Evolutionary conservation across 2,797 vertebrate species (phyloP), one percentile per base, ranked within the genome.

Genomic region (Sebastolobus altivelis): DNA sequence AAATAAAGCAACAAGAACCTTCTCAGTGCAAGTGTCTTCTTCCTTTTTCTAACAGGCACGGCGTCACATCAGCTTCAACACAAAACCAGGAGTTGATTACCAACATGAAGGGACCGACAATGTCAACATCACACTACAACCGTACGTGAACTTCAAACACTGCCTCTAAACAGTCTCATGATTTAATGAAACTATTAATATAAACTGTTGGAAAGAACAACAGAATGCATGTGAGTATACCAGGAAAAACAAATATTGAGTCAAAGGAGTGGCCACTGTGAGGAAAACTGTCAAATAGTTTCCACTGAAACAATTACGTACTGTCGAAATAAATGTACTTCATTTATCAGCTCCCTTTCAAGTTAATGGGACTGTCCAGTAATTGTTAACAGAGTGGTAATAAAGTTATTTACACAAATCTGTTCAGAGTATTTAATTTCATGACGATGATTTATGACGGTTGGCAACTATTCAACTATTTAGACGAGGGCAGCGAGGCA

Each of bases 11-110:
- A 91, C 55, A 84, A 72, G 73, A 92, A 94, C 91, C 93, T 94
- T 94, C 78, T 95, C 87, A 93, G 92, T 94, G 94, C 89, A 95
- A 95, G 79, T 92, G 92, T 94, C 91, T 62, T 94, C 94, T 88
- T 96, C 89, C 91, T 92, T 94, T 54, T 95, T 94, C 81, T 90
- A 91, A 93, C 75, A 81, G 91, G 89, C 88, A 88, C 76, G 81
- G 80, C 86, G 85, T 90, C 83, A 91, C 93, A 92, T 94, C 93
- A 94, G 92, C 93, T 94, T 95, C 72, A 94, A 94, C 91, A 93
- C 78, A 95, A 82, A 94, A 93, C 71, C 90, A 93, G 84, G 62
- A 93, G 80, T 83, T 52, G 59, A 87, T 93, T 92, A 95, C 75
- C 74, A 93, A 54, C 86, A 92, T 77, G 87, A 83, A 65, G 65